Evolutionary conservation across 2,797 vertebrate species (phyloP), one percentile per base, ranked within the genome.

Genomic region (Linurgus olivaceus): DNA sequence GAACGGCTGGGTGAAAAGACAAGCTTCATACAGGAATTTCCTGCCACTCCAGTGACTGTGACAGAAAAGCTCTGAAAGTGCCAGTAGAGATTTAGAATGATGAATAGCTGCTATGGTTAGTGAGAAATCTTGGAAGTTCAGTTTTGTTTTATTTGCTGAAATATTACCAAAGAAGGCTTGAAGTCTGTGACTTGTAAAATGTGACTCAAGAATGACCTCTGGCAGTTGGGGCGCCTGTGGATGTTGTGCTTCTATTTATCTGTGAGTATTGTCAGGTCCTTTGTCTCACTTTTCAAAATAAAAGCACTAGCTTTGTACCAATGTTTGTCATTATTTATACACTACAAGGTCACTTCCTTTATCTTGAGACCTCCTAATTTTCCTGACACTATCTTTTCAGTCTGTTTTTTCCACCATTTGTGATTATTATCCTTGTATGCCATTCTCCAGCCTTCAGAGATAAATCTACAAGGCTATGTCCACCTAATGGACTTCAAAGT

Each of bases 1-100:
- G 96, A 97, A 93, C 93, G 94, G 94, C 96, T 96, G 93, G 95
- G 77, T 94, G 88, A 94, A 96, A 96, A 96, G 96, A 96, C 94
- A 96, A 95, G 90, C 90, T 93, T 84, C 40, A 10, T 84, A 91
- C 87, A 96, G 75, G 93, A 95, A 92, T 96, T 96, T 96, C 94
- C 95, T 97, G 95, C 84, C 90, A 95, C 83, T 95, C 77, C 3
- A 19, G 88, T 83, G 92, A 57, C 82, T 95, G 93, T 96, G 90
- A 95, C 84, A 94, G 90, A 94, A 97, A 94, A 90, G 81, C 94
- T 93, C 92, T 80, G 84, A 96, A 95, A 96, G 87, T 83, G 90
- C 87, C 31, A 31, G 90, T 80, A 93, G 86, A 97, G 93, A 94
- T 97, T 97, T 96, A 94, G 82, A 96, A 96, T 96, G 95, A 97